Percentiles rank a stretch among this genome's conserved stretches.
Evolutionary conservation across 2,797 vertebrate species (phyloP).

Genomic region (Erethizon dorsatum): DNA sequence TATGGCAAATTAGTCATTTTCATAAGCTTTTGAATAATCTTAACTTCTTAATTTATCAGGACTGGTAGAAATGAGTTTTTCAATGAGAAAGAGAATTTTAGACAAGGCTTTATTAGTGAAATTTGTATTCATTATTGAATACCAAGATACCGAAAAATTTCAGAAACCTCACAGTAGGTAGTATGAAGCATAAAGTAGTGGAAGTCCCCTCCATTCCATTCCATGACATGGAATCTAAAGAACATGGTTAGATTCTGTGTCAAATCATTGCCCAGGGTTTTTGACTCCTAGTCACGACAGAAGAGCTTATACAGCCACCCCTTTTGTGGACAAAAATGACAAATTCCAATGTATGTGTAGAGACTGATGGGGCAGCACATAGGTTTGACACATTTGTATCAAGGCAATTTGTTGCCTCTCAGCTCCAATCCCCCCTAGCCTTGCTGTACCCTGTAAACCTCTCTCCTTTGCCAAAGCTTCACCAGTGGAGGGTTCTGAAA

Average conservation of each 20-base stretch:
- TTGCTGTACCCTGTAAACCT: neutral
- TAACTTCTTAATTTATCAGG: neutral
- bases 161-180: neutral
- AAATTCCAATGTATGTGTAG: neutral
- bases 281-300: neutral
- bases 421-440: neutral
- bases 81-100: slow-evolving; percentile 1
- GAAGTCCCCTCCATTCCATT: neutral
- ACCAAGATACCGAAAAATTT: neutral
- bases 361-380: no score
- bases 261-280: neutral
- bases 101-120: slow-evolving; percentile 1
- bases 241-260: neutral
- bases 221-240: neutral
- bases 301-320: neutral
- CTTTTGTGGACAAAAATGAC: neutral
- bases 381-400: neutral
- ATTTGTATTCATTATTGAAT: neutral
- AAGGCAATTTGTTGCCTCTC: neutral
- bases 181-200: neutral
- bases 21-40: slow-evolving; percentile 41
- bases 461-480: neutral
- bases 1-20: slow-evolving; percentile 14
- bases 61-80: neutral
- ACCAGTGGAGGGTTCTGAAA: neutral